Evolutionary conservation across 2,888 invertebrate species (phyloP), one percentile per base, ranked within the genome.

Genomic region (Therioaphis trifolii): DNA sequence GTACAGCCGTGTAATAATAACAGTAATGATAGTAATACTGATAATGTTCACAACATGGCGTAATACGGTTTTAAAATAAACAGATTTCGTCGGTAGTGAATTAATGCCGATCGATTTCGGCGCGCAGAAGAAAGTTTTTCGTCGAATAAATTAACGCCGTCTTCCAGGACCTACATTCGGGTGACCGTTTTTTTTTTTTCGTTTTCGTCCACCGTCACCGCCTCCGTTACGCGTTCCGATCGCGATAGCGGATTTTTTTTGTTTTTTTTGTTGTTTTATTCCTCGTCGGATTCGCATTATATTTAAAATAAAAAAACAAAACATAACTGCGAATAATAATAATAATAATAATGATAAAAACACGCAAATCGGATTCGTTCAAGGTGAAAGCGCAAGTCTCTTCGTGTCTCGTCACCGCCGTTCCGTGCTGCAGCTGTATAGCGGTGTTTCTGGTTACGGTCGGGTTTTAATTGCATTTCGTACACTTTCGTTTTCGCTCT

Each of bases 301-400:
- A 35, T 35, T 1, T 68, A 18, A 35, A 5, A 68, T 2, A 29
- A 15, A 63, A 63, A 29, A 29, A 29, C 4, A 27, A 63, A 63
- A 35, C 7, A 35, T 35, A 35, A 5, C 3, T 35, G 7, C 7
- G 1, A 52, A 55, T 35, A 35, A 35, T 5, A 35, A 35, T 7
- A 35, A 35, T 5, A 35, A 35, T 7, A 35, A 5, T 35, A 5
- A 7, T 35, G 7, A 9, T 24, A 69, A 78, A 55, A 40, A 43
- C 21, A 69, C 24, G 27, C 55, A 43, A 79, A 79, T 79, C 43
- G 55, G 61, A 63, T 82, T 72, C 63, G 74, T 74, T 74, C 82
- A 82, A 82, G 35, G 82, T 82, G 82, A 82, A 82, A 74, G 82
- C 63, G 80, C 80, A 61, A 80, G 80, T 74, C 27, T 82, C 82